phyloP scores from a whole-genome alignment of 2,797 vertebrate genomes.

The Karalla daura region DNA sequence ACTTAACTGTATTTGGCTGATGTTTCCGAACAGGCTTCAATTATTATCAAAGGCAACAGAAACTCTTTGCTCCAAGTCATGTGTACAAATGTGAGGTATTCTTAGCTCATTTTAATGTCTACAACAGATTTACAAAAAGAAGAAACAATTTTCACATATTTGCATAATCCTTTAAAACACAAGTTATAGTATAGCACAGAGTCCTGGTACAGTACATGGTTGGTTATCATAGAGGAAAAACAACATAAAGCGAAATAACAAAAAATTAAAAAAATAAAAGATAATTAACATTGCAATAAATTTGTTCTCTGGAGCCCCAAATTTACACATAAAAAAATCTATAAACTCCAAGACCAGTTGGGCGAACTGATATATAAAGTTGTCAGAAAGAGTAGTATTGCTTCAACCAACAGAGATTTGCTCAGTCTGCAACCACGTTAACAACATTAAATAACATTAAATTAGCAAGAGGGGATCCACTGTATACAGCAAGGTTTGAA shows the following conservation, averaged over 20 bases:
- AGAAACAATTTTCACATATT: conserved; percentile 83
- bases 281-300: conserved; percentile 85
- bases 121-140: conserved; percentile 79
- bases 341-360: conserved; percentile 88
- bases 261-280: conserved; percentile 84
- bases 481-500: conserved; percentile 82
- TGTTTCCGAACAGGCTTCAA: conserved; percentile 59
- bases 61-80: conserved; percentile 65
- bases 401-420: conserved; percentile 71
- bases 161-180: conserved; percentile 78
- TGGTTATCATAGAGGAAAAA: conserved; percentile 81
- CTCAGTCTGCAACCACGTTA: conserved; percentile 79
- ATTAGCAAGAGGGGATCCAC: conserved; percentile 83
- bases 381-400: conserved; percentile 78
- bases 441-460: conserved; percentile 87
- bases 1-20: conserved; percentile 64
- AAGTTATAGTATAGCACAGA: conserved; percentile 80
- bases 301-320: conserved; percentile 89
- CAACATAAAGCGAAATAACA: conserved; percentile 75
- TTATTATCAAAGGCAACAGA: conserved; percentile 59
- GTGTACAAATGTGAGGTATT: conserved; percentile 85
- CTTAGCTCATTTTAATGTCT: conserved; percentile 79
- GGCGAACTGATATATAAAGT: conserved; percentile 83
- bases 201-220: conserved; percentile 86
- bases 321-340: conserved; percentile 91